Base-by-base conservation (phyloP, 37 sponge, comb jelly and placozoan genomes). In the Spongia lamella region DNA sequence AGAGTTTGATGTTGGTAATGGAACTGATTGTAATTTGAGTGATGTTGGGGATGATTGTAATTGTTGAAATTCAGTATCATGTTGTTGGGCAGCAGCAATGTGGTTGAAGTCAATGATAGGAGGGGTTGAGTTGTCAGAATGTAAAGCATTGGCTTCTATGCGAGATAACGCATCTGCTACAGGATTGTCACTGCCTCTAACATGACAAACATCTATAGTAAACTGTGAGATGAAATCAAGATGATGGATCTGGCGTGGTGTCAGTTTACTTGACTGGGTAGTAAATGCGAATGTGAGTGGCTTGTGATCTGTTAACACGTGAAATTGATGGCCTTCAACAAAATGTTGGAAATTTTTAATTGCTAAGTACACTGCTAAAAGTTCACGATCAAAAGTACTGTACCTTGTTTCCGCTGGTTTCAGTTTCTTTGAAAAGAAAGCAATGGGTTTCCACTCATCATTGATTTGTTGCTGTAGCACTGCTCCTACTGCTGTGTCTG, bases 141-240 rank as follows among this genome's bases (percentile, higher is more conserved):
- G n/a, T n/a, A n/a, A n/a, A n/a, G n/a, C n/a, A n/a, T n/a, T 63
- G 0, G 17, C 52, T 40, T 49, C 47, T 13, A 72, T 21, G 5
- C 73, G 65, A 14, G 74, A 78, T 34, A 78, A 47, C 6, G 86
- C 68, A 38, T 84, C 79, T 31, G 80, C 80, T 36, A 62, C 80
- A 40, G 61, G 9, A 17, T 67, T 79, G 25, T 30, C 50, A 1
- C 22, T 58, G 6, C 80, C 70, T 20, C 17, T 68, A 11, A 79
- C 53, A 21, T 76, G 38, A 6, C 37, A 36, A 37, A 73, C 19
- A 37, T 73, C 74, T 15, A 38, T 30, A 6, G 77, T 76, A 53
- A 76, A 76, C 37, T 78, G 39, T 7, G 79, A 11, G 29, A 66
- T 78, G 38, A 50, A 53, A 26, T 53, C 79, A 7, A 79, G 40